These are phyloP conservation scores for Dione juno DNA, from an alignment of 2,888 invertebrate species.

Conservation along the genomic window DNA sequence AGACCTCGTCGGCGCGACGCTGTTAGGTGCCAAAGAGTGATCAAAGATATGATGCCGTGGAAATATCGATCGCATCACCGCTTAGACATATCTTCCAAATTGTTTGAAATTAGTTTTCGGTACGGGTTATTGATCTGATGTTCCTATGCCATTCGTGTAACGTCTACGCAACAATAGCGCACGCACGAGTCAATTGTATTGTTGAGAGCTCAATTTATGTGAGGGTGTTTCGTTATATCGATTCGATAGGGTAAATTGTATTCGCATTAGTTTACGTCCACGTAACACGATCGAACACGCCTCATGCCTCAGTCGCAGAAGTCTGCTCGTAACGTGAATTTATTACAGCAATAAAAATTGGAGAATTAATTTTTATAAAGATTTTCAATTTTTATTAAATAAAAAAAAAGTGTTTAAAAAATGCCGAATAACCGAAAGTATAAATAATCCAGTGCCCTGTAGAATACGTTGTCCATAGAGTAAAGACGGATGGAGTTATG, in stretches of 20 bases:
- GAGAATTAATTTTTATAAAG: constrained; percentile 73
- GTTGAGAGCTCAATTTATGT: constrained; percentile 80
- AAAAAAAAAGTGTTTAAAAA: constrained; percentile 54
- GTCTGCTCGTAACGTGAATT: constrained; percentile 75
- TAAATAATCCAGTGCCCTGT: constrained; percentile 81
- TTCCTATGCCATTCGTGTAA: constrained; percentile 77
- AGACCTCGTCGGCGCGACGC: constrained; percentile 60
- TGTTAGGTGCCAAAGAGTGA: constrained; percentile 83
- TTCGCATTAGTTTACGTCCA: constrained; percentile 62
- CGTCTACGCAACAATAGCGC: constrained; percentile 67
- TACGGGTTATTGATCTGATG: constrained; percentile 83
- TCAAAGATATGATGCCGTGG: constrained; percentile 77
- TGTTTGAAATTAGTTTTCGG: constrained; percentile 72
- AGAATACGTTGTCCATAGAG: constrained; percentile 80
- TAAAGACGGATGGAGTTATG: constrained; percentile 80
- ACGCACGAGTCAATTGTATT: constrained; percentile 76
- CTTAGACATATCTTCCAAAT: constrained; percentile 77
- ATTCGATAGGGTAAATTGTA: constrained; percentile 55
- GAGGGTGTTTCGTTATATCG: constrained; percentile 74
- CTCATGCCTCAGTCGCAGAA: constrained; percentile 71
- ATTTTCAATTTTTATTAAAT: constrained; percentile 65
- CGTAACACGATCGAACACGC: constrained; percentile 61
- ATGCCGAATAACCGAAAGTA: constrained; percentile 74
- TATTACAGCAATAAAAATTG: constrained; percentile 75
- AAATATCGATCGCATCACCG: constrained; percentile 71